phyloP scores from a whole-genome alignment of 2,888 invertebrate genomes.

The Heteropelma amictum region DNA sequence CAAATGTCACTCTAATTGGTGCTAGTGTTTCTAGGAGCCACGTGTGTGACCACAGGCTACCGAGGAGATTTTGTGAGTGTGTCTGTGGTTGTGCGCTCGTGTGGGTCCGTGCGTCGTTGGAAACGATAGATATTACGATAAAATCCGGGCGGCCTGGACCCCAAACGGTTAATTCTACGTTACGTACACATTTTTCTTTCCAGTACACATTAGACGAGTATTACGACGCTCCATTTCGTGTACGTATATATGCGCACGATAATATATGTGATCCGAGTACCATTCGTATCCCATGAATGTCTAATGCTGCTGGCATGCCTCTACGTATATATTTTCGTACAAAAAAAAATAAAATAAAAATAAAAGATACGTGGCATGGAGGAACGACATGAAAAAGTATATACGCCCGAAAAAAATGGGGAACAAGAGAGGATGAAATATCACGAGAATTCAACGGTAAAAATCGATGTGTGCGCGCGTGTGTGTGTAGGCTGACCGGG shows the following conservation, averaged over 20 bases:
- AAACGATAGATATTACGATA: constrained; percentile 52
- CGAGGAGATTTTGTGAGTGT: too few relatives aligned
- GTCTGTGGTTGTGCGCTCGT: too few relatives aligned
- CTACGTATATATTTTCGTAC: neutral
- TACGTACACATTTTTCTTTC: constrained; percentile 11
- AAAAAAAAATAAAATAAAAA: neutral
- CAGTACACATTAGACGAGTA: constrained; percentile 27
- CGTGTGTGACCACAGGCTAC: constrained; percentile 47
- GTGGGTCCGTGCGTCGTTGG: too few relatives aligned
- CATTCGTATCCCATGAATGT: constrained; percentile 19
- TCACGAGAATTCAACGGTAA: neutral
- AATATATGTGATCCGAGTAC: constrained; percentile 45
- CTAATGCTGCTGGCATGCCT: constrained; percentile 2
- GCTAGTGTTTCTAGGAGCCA: constrained; percentile 62
- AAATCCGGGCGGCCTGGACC: constrained; percentile 49
- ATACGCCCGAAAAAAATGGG: neutral
- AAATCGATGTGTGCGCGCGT: neutral
- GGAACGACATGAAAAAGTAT: constrained; percentile 19
- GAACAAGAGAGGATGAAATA: constrained; percentile 19
- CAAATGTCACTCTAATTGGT: constrained; percentile 57
- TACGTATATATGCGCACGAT: constrained; percentile 38
- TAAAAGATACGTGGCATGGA: neutral
- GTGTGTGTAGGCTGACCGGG: neutral
- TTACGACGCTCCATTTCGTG: constrained; percentile 14
- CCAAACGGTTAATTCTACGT: constrained; percentile 1